Base-by-base conservation (phyloP, 2,888 invertebrate genomes). In the Trisateles emortualis region DNA sequence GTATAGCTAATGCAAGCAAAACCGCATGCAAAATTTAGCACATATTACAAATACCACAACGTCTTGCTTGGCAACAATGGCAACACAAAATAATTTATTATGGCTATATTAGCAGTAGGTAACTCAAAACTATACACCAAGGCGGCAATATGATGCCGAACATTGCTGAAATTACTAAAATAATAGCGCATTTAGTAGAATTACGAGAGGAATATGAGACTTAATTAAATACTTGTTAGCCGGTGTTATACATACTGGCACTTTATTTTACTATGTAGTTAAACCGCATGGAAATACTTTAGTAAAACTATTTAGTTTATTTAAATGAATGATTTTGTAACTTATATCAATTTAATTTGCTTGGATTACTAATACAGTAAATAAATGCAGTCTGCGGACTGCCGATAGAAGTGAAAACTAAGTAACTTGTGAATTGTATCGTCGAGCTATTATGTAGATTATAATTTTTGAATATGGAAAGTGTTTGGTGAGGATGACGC, bases 221-320 rank as follows among this genome's bases (percentile, higher is more conserved):
- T 50, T 66, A 49, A 68, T 66, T 59, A 64, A 53, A 64, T 59
- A 64, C 69, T 54, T 57, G 53, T 52, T 52, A 43, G 9, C 29
- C 38, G 35, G 47, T 36, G 26, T 30, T 48, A 16, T 35, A 17
- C 17, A 30, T 48, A 30, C n/a, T n/a, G n/a, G n/a, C n/a, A 35
- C 30, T 48, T 10, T 48, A 36, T 30, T 40, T 49, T 13, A 36
- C 24, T 38, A 30, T 32, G 3, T 19, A 10, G 42, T 42, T 38
- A 38, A 32, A 38, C 30, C 38, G 10, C 30, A 8, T 30, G 50
- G 29, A 43, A 49, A 42, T 30, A 6, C 43, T 22, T 38, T 50
- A 43, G 30, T 24, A 2, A 36, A 36, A 36, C 36, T 36, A 3
- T 10, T n/a, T 29, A 10, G 11, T 3, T 5, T 29, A 1, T 45